A percentile compares a stretch with the other conserved stretches of the same genome.
These are phyloP conservation scores for Erpobdella octoculata DNA, from an alignment of 2,888 invertebrate genomes.

Conservation along the genomic window DNA sequence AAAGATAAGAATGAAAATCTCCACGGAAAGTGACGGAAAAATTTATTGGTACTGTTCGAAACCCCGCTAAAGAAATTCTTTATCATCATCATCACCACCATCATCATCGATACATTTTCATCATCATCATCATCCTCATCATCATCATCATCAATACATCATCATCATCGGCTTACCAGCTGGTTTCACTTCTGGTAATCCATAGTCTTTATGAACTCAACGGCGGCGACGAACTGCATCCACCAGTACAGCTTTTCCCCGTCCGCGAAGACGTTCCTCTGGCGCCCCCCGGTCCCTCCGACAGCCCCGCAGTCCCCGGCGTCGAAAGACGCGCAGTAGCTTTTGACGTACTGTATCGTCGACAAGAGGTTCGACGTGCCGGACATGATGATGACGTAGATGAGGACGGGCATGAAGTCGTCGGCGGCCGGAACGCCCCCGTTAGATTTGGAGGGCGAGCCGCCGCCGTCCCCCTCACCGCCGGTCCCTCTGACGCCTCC, in stretches of 20 bases:
- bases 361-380: conserved; percentile 88
- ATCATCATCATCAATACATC: background rate
- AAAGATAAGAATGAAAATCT: too few species aligned
- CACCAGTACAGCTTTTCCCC: conserved; percentile 96
- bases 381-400: conserved; percentile 91
- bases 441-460: conserved; percentile 40
- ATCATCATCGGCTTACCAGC: background rate
- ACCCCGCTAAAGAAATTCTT: too few species aligned
- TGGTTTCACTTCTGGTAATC: conserved; percentile 23
- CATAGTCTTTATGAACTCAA: conserved; percentile 97
- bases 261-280: background rate
- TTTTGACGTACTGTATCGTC: conserved; percentile 88
- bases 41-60: too few species aligned
- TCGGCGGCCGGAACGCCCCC: conserved; percentile 76
- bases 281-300: background rate
- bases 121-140: too few species aligned
- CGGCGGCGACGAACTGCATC: conserved; percentile 93
- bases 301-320: conserved; percentile 44
- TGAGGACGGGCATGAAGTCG: conserved; percentile 89
- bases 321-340: conserved; percentile 74
- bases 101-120: too few species aligned
- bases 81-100: too few species aligned
- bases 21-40: too few species aligned
- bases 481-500: conserved; percentile 9
- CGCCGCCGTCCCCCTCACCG: background rate